phyloP scores from a whole-genome alignment of 1,140 invertebrate genomes.

The Colletes latitarsis region DNA sequence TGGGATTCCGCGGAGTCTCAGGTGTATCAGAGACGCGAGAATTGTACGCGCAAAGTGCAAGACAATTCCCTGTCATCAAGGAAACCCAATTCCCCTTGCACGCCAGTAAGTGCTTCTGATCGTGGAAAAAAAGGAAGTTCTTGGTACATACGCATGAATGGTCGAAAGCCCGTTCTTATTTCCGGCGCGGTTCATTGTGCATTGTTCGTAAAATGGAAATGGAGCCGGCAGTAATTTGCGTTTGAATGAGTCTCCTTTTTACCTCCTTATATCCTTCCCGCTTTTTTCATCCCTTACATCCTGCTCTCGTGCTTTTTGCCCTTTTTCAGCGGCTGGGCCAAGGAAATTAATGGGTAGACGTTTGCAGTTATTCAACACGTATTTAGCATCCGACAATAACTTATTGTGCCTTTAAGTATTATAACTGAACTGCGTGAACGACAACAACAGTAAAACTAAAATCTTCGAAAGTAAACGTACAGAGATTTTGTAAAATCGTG shows the following conservation, averaged over 20 bases:
- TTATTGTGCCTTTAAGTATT: background rate
- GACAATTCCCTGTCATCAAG: constrained; percentile 38
- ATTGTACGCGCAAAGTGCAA: constrained; percentile 30
- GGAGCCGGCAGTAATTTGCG: constrained; percentile 59
- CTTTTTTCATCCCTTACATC: constrained; percentile 48
- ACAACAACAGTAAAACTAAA: too few relatives aligned
- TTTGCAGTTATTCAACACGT: background rate
- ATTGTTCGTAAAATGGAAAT: constrained; percentile 65
- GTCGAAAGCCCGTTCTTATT: constrained; percentile 59
- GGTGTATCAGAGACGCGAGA: background rate
- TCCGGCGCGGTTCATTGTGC: constrained; percentile 51
- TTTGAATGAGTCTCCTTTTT: constrained; percentile 57
- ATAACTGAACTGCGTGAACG: background rate
- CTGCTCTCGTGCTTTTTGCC: constrained; percentile 10
- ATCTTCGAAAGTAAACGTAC: too few relatives aligned
- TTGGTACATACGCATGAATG: constrained; percentile 42
- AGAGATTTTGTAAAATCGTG: too few relatives aligned
- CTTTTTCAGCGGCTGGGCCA: background rate
- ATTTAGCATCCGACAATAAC: background rate
- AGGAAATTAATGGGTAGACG: constrained; percentile 16
- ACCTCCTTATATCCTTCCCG: constrained; percentile 31
- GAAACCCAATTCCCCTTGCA: constrained; percentile 20
- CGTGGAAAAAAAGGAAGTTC: background rate
- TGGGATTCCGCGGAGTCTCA: background rate
- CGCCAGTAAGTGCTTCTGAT: constrained; percentile 26